phyloP scores from a whole-genome alignment of 1,140 invertebrate species.

The Drosophila malerkotliana region DNA sequence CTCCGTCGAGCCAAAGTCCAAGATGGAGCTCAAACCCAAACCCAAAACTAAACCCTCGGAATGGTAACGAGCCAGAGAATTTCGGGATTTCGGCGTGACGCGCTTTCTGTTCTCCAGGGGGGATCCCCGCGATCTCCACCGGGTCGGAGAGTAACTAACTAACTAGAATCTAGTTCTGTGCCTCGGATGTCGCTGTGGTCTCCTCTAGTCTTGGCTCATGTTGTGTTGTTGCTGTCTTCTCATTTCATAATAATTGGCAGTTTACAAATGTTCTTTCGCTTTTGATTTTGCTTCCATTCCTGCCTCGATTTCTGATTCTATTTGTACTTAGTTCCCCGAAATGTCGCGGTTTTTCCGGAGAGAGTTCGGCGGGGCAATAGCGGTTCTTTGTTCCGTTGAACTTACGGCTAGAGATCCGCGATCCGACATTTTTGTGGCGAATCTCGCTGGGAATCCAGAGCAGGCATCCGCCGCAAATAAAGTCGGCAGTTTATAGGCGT shows the following conservation, averaged over 20 bases:
- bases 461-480: slow-evolving; percentile 68
- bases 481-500: slow-evolving; percentile 69
- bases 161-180: slow-evolving; percentile 51
- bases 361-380: slow-evolving; percentile 24
- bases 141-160: slow-evolving; percentile 21
- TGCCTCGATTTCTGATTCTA: slow-evolving; percentile 18
- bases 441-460: slow-evolving; percentile 43
- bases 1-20: slow-evolving; percentile 36
- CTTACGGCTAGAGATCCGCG: slow-evolving; percentile 40
- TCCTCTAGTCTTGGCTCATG: slow-evolving; percentile 7
- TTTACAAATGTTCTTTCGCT: slow-evolving; percentile 78
- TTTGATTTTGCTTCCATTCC: slow-evolving; percentile 70
- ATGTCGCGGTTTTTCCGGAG: slow-evolving; percentile 45
- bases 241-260: slow-evolving; percentile 81
- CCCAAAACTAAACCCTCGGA: slow-evolving; percentile 35
- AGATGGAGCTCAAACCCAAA: slow-evolving; percentile 6
- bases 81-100: slow-evolving; percentile 70
- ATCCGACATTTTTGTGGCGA: slow-evolving; percentile 57
- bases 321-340: slow-evolving; percentile 23
- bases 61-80: slow-evolving; percentile 68
- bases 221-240: slow-evolving; percentile 57
- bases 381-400: slow-evolving; percentile 72
- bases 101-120: slow-evolving; percentile 58
- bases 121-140: slow-evolving; percentile 1
- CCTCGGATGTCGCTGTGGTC: slow-evolving; percentile 64